Evolutionary conservation across 2,888 invertebrate species (phyloP), one percentile per base, ranked within the genome.

Genomic region (Heteromyza rotundicornis): DNA sequence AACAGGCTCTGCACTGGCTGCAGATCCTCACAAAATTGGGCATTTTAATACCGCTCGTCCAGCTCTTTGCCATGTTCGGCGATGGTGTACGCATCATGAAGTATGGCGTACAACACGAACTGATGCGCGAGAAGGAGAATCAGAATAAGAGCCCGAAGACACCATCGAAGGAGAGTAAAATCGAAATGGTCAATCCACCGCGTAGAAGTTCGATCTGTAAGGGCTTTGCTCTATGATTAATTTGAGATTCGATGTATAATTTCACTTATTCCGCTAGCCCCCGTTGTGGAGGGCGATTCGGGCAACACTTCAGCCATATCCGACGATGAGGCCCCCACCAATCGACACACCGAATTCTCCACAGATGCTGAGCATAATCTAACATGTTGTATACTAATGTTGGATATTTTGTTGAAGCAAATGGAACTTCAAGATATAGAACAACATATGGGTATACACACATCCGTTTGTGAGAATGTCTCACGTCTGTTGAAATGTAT

Each of bases 351-450:
- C 63, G 90, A 90, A 75, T 91, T 90, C 60, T 89, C 90, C 68
- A 86, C 87, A 0, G 90, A 90, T 70, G 86, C 88, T 16, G 91
- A 91, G 74, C 85, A 90, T 57, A 94, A 95, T 81, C 85, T 97
- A n/a, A 93, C 94, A 0, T 97, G 97, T 78, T 98, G 96, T 80
- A 95, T 98, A 68, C 87, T 98, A 40, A 97, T 98, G 96, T 85
- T 98, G 66, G 98, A 99, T 79, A 92, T 98, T 70, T 84, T 97
- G 53, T 85, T 98, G 14, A 96, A 96, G 85, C 98, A 99, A 90
- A 89, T 95, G 88, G 93, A 94, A 78, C 85, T 95, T 14, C 94
- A 95, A 82, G 91, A 92, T 72, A 87, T 92, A n/a, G 90, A 92
- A 70, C 88, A 88, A 68, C 92, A 94, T 76, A 89, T 90, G 68